Percentiles rank a stretch among this genome's conserved stretches.
Conservation (phyloP, 2,797 vertebrate genomes). For the Spheniscus humboldti region DNA sequence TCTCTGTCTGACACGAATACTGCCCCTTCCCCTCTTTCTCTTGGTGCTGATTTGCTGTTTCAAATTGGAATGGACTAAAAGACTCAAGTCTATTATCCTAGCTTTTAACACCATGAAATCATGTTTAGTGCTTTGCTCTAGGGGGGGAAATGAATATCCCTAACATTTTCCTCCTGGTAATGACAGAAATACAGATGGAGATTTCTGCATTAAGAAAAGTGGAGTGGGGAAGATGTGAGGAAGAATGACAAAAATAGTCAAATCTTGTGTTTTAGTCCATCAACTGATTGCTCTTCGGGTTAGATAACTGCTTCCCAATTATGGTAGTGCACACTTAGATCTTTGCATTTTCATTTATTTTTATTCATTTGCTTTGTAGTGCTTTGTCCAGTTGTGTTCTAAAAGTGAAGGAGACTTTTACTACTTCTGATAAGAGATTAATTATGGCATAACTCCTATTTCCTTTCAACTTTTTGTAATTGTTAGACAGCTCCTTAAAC, state of each 20-base stretch:
- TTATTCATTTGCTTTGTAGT: neutral
- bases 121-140: neutral
- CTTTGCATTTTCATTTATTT: neutral
- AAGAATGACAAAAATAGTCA: neutral
- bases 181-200: neutral
- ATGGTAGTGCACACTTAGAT: neutral
- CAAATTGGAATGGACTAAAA: neutral
- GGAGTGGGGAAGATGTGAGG: neutral
- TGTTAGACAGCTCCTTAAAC: neutral
- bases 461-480: neutral
- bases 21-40: neutral
- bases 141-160: neutral
- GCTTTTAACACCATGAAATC: constrained; percentile 19
- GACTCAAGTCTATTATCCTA: neutral
- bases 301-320: neutral
- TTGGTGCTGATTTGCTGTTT: neutral
- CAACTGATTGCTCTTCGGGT: neutral
- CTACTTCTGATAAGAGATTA: neutral
- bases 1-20: neutral
- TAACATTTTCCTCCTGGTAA: neutral
- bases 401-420: neutral
- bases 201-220: neutral
- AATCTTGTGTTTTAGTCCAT: neutral
- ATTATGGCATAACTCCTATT: neutral
- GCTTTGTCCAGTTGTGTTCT: neutral